Evolutionary conservation across 2,888 invertebrate species (phyloP).

Genomic region (Endotricha flammealis): DNA sequence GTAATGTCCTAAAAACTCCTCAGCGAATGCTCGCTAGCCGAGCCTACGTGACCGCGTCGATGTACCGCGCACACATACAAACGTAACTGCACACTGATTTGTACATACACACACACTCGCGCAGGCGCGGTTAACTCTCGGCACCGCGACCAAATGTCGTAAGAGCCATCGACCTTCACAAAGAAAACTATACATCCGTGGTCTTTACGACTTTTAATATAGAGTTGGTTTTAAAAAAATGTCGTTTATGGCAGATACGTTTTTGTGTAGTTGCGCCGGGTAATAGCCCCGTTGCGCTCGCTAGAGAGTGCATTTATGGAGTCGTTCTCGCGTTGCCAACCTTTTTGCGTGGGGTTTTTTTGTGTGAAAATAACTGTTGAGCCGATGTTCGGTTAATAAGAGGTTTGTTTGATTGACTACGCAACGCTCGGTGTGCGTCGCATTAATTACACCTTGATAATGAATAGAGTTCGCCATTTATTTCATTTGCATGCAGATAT

Average conservation of each 20-base stretch:
- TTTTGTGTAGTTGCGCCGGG: slow-evolving; percentile 22
- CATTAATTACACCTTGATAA: slow-evolving; percentile 2
- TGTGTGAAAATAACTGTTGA: slow-evolving; percentile 46
- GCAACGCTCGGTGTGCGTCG: not conserved
- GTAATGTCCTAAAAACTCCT: slow-evolving; percentile 50
- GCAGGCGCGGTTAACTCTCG: slow-evolving; percentile 52
- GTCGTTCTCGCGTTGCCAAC: slow-evolving; percentile 60
- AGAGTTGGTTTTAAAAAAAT: slow-evolving; percentile 33
- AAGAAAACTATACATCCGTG: slow-evolving; percentile 59
- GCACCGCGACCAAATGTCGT: slow-evolving; percentile 26
- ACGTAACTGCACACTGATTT: slow-evolving; percentile 32
- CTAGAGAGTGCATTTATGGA: slow-evolving; percentile 76
- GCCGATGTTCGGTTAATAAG: slow-evolving; percentile 19
- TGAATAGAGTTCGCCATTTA: not conserved
- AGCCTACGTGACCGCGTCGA: slow-evolving; percentile 74
- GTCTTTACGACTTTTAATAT: slow-evolving; percentile 27
- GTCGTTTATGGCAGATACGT: slow-evolving; percentile 28
- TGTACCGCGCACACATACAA: slow-evolving; percentile 54
- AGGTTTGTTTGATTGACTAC: slow-evolving; percentile 20
- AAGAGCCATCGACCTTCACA: slow-evolving; percentile 69
- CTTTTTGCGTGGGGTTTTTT: slow-evolving; percentile 59
- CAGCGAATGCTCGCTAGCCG: slow-evolving; percentile 39
- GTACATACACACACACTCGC: slow-evolving; percentile 43
- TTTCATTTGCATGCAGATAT: too few relatives aligned
- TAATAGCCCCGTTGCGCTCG: slow-evolving; percentile 72